Evolutionary conservation across 1,140 invertebrate genomes (phyloP).

Genomic region (Anthonomus grandis): DNA sequence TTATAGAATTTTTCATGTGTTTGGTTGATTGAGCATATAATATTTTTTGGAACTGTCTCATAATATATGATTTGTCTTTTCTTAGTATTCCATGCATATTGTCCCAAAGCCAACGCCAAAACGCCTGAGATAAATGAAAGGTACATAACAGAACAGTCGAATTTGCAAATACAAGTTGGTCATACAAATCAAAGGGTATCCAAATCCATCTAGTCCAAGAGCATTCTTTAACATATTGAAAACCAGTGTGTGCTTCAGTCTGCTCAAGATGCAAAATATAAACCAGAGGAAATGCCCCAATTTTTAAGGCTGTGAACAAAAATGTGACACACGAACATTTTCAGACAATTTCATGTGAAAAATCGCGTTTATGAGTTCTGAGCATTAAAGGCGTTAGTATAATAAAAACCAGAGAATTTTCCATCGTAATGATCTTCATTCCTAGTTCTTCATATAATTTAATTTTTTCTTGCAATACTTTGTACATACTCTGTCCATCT

Average conservation of each 20-base stretch:
- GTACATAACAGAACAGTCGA: background rate
- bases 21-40: slow-evolving; percentile 10
- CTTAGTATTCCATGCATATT: slow-evolving; percentile 3
- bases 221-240: background rate
- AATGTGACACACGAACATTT: slow-evolving; percentile 19
- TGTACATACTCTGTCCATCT: slow-evolving; percentile 3
- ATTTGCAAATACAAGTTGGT: slow-evolving; percentile 16
- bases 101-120: slow-evolving; percentile 17
- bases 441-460: slow-evolving; percentile 6
- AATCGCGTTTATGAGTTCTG: slow-evolving; percentile 13
- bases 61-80: slow-evolving; percentile 11
- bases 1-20: slow-evolving; percentile 11
- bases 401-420: slow-evolving; percentile 18
- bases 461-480: slow-evolving; percentile 5
- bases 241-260: slow-evolving; percentile 11
- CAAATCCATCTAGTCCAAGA: background rate
- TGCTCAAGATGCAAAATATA: slow-evolving; percentile 21
- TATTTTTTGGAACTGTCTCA: slow-evolving; percentile 11
- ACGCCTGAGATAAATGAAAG: no score
- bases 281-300: slow-evolving; percentile 12
- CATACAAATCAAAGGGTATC: slow-evolving; percentile 13
- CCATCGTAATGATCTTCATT: slow-evolving; percentile 8
- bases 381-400: slow-evolving; percentile 21
- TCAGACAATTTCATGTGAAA: slow-evolving; percentile 11
- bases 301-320: slow-evolving; percentile 17